Conservation (phyloP, 2,888 invertebrate species). For the Limnephilus lunatus region DNA sequence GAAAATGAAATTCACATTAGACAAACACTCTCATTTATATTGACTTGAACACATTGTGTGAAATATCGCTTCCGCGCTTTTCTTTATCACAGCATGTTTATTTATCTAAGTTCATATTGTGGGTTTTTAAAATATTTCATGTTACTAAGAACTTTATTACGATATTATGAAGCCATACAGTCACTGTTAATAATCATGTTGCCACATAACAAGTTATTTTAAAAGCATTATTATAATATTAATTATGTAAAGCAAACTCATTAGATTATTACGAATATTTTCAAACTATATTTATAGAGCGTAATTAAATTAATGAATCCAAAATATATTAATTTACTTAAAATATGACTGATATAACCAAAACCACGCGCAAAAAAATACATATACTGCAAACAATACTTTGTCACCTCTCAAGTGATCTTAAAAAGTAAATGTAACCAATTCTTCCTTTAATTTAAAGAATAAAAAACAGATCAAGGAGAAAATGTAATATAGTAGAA, state of each 20-base stretch:
- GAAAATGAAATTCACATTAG: constrained; percentile 9
- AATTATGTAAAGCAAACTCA: too few species aligned
- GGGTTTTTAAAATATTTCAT: neutral
- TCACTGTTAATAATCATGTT: neutral
- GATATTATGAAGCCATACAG: neutral
- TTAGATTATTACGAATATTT: too few species aligned
- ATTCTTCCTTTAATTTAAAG: neutral
- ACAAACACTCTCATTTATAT: neutral
- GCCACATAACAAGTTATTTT: too few species aligned
- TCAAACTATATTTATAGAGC: too few species aligned
- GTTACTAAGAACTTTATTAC: neutral
- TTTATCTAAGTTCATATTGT: neutral
- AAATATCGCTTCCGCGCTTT: neutral
- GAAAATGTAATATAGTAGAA: neutral
- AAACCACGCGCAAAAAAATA: neutral
- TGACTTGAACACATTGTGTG: neutral
- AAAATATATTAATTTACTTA: too few species aligned
- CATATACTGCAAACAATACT: too few species aligned
- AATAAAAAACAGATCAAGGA: neutral
- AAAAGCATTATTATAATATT: too few species aligned
- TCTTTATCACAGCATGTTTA: neutral
- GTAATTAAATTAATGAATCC: too few species aligned
- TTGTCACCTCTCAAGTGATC: neutral
- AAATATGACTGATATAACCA: neutral
- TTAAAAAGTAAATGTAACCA: neutral